These are phyloP conservation scores for Kradibia gibbosae DNA, from an alignment of 1,140 invertebrate species.

Conservation along the genomic window DNA sequence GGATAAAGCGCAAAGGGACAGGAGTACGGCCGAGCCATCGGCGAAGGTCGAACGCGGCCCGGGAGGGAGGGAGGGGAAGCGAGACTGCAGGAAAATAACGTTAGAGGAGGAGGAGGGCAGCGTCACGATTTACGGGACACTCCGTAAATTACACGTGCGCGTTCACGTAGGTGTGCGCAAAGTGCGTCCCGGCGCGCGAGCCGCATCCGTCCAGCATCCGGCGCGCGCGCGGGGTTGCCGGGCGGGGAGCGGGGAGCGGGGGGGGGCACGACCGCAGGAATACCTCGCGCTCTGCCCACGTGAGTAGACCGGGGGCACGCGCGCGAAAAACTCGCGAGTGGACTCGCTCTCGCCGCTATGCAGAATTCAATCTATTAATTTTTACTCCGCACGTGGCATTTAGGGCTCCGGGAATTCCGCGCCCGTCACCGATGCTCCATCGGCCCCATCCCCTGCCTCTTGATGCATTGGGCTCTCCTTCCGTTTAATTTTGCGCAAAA, in stretches of 20 bases:
- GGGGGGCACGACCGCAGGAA: neutral
- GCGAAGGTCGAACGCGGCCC: neutral
- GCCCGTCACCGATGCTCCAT: too few species aligned
- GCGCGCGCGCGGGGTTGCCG: neutral
- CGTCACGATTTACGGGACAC: constrained; percentile 57
- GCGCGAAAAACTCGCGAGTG: neutral
- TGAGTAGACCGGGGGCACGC: neutral
- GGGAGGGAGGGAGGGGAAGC: neutral
- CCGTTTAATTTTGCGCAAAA: too few species aligned
- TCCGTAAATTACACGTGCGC: constrained; percentile 55
- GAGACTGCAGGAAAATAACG: constrained; percentile 13
- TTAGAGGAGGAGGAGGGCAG: constrained; percentile 40
- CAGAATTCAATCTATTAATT: too few species aligned
- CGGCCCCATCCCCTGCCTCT: too few species aligned
- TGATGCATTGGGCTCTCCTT: too few species aligned
- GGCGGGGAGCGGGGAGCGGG: neutral
- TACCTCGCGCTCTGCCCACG: neutral
- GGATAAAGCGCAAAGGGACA: neutral
- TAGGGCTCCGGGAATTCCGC: too few species aligned
- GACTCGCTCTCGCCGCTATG: too few species aligned
- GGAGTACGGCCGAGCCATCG: neutral
- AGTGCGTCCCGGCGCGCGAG: neutral
- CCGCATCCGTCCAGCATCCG: neutral
- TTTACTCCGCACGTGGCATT: too few species aligned
- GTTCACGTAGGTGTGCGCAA: neutral